These are phyloP conservation scores for Sebastiscus albofasciatus DNA, from an alignment of 2,797 vertebrate genomes.

Conservation along the genomic window DNA sequence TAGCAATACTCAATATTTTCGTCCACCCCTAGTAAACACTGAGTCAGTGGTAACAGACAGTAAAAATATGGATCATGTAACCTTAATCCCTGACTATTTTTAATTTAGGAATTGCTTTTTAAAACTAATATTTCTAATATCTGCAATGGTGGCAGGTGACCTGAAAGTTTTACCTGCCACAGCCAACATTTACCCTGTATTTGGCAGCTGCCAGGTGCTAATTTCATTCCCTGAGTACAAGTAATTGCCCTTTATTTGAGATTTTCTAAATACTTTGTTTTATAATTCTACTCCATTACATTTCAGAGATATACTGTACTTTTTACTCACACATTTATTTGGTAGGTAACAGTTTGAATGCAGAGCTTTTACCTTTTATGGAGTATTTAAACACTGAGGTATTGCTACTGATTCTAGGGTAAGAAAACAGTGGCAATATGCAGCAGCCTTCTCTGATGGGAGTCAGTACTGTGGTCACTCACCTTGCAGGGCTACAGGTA, in stretches of 20 bases:
- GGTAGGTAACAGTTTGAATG: background rate
- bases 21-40: too few species aligned
- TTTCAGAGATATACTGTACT: background rate
- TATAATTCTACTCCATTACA: background rate
- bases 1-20: too few species aligned
- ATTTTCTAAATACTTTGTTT: background rate
- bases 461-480: background rate
- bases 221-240: background rate
- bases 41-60: too few species aligned
- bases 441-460: background rate
- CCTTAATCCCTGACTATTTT: too few species aligned
- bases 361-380: background rate
- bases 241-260: background rate
- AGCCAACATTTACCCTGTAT: too few species aligned
- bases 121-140: too few species aligned
- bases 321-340: background rate
- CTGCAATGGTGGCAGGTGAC: too few species aligned
- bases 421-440: fast-evolving
- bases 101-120: too few species aligned
- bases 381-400: background rate
- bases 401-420: background rate
- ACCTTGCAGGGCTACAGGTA: conserved; percentile 95
- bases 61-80: too few species aligned
- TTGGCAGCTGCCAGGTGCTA: too few species aligned
- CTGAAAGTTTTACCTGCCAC: too few species aligned